Percentiles rank a stretch among this genome's conserved stretches.
Conservation (phyloP, 1,140 invertebrate genomes). For the Drosophila kurseongensis region DNA sequence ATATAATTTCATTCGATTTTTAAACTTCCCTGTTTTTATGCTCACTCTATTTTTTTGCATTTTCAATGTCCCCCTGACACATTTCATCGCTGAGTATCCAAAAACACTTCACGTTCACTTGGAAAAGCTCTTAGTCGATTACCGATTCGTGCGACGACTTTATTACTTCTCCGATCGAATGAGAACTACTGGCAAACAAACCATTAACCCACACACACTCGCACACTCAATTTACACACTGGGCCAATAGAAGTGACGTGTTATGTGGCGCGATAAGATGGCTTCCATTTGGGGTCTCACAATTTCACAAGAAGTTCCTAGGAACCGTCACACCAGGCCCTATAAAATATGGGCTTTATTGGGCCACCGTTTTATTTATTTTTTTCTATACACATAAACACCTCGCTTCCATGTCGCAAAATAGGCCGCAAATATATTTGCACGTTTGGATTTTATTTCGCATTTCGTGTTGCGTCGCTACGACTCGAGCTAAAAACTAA, state of each 20-base stretch:
- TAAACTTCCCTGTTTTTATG: background rate
- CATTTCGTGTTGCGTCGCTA: conserved; percentile 49
- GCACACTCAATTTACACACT: conserved; percentile 23
- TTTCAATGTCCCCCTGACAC: conserved; percentile 3
- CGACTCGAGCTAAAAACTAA: conserved; percentile 40
- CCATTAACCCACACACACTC: conserved; percentile 25
- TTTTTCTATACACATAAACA: conserved; percentile 33
- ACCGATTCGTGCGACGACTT: conserved; percentile 28
- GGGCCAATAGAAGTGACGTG: conserved; percentile 23
- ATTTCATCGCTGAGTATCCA: background rate
- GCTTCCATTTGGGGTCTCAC: conserved; percentile 4
- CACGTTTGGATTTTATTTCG: conserved; percentile 61
- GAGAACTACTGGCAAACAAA: conserved; percentile 27
- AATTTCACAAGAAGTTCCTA: conserved; percentile 53
- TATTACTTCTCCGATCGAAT: conserved; percentile 28
- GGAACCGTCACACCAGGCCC: conserved; percentile 8
- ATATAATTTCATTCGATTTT: background rate
- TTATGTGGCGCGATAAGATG: conserved; percentile 31
- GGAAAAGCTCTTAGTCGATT: conserved; percentile 22
- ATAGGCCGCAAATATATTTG: conserved; percentile 72
- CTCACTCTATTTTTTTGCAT: background rate
- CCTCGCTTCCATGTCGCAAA: conserved; percentile 51
- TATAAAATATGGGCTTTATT: conserved; percentile 24
- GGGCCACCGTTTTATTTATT: background rate
- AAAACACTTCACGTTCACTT: conserved; percentile 17